phyloP scores from a whole-genome alignment of 2,888 invertebrate genomes.

The Lomographa bimaculata region DNA sequence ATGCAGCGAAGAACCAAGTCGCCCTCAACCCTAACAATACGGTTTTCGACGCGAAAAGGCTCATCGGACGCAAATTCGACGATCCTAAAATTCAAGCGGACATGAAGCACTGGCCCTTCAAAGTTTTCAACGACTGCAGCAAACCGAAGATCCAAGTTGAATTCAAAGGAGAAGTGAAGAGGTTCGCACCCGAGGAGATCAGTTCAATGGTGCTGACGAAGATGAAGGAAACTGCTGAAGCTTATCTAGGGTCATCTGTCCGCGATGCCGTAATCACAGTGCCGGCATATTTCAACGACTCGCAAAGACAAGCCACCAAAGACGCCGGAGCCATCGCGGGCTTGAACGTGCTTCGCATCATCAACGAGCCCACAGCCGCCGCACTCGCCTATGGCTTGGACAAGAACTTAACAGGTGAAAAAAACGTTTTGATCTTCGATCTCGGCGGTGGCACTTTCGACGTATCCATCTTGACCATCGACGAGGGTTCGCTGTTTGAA shows the following conservation, averaged over 20 bases:
- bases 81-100: constrained; percentile 90
- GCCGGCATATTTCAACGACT: constrained; percentile 91
- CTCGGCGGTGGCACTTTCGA: constrained; percentile 91
- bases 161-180: constrained; percentile 85
- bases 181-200: constrained; percentile 87
- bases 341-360: constrained; percentile 2
- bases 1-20: constrained; percentile 88
- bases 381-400: constrained; percentile 3
- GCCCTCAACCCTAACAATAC: constrained; percentile 90
- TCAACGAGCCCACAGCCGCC: constrained; percentile 3
- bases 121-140: constrained; percentile 85
- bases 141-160: constrained; percentile 88
- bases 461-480: constrained; percentile 92
- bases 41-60: constrained; percentile 89
- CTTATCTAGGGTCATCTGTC: constrained; percentile 86
- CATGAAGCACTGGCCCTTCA: constrained; percentile 94
- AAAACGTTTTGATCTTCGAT: constrained; percentile 71
- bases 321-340: constrained; percentile 87
- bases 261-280: constrained; percentile 91
- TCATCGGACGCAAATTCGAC: constrained; percentile 90
- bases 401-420: constrained; percentile 2
- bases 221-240: constrained; percentile 91
- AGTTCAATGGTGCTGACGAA: constrained; percentile 91
- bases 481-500: constrained; percentile 88
- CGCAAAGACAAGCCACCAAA: constrained; percentile 91